Base-by-base conservation (phyloP, 2,113 vertebrate genomes). In the Daubentonia madagascariensis region DNA sequence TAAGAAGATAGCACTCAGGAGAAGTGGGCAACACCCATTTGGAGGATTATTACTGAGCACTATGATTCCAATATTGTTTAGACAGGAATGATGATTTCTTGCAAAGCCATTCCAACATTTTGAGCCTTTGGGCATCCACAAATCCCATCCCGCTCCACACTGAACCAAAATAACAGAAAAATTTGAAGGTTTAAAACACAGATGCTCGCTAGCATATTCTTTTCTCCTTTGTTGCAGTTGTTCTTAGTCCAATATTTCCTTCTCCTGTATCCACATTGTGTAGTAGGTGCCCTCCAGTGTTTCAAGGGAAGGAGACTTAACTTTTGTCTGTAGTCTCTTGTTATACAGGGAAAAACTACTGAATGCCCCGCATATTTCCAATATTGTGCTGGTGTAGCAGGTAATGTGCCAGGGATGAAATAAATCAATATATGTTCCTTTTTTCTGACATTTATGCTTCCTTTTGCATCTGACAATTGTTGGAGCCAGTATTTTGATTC, bases 141-240 rank as follows among this genome's bases (percentile, higher is more conserved):
- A 98, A 61, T 97, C 97, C 5, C 98, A 98, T 5, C 97, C 96
- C 85, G 98, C 98, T 16, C 98, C 98, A 98, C 98, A 99, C 97
- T 99, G 99, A 99, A 99, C 99, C 99, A 99, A 99, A 99, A 99
- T 99, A 99, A 99, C 98, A 97, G 52, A 96, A 98, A 98, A 98
- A 79, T 91, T 12, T 97, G 93, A 97, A 96, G 92, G 70, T 97
- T 98, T 97, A 97, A 97, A 85, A 91, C 0, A 65, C 13, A 96
- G 86, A 84, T 63, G 23, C 18, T 43, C 43, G 52, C 79, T 80
- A 94, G 18, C 54, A 78, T 59, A 61, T 80, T 73, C 30, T 86
- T 1, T 68, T 25, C 3, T 54, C 32, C 5, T 40, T 11, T 18
- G 32, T 67, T 54, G n/a, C n/a, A 20, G 11, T 35, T 35, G 12